Percentiles rank a stretch among this genome's conserved stretches.
Conservation (phyloP, 2,113 vertebrate species). For the Hemiscyllium ocellatum region DNA sequence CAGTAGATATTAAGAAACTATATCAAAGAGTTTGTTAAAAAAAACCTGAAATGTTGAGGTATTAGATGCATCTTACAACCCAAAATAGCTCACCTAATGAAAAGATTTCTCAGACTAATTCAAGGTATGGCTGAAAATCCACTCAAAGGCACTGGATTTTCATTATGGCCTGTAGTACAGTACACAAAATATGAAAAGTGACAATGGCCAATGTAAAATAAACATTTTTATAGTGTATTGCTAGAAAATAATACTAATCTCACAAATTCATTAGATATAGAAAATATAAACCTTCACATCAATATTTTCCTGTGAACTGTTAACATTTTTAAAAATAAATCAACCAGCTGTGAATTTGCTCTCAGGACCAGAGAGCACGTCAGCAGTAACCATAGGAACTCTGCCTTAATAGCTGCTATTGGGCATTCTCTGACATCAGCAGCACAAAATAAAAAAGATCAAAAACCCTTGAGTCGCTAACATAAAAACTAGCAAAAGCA, state of each 20-base stretch:
- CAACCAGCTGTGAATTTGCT: background rate
- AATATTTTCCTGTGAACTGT: background rate
- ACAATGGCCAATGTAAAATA: background rate
- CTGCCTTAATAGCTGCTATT: background rate
- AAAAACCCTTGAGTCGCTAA: background rate
- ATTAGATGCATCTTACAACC: background rate
- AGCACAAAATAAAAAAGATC: slow-evolving; percentile 9
- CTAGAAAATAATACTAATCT: background rate
- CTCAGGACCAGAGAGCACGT: background rate
- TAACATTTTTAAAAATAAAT: slow-evolving; percentile 20
- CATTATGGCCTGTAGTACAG: background rate
- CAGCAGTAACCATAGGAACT: slow-evolving; percentile 32
- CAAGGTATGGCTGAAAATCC: background rate
- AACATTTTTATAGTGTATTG: background rate
- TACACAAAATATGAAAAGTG: background rate
- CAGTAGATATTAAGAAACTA: background rate
- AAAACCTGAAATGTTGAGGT: background rate
- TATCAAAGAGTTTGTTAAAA: background rate
- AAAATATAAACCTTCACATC: background rate
- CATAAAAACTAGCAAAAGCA: background rate
- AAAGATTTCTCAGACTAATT: background rate
- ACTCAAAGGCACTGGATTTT: background rate
- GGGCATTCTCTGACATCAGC: background rate
- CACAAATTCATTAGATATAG: background rate
- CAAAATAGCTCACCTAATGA: background rate